Evolutionary conservation across 2,797 vertebrate genomes (phyloP), one percentile per base, ranked within the genome.

Genomic region (Characodon lateralis): DNA sequence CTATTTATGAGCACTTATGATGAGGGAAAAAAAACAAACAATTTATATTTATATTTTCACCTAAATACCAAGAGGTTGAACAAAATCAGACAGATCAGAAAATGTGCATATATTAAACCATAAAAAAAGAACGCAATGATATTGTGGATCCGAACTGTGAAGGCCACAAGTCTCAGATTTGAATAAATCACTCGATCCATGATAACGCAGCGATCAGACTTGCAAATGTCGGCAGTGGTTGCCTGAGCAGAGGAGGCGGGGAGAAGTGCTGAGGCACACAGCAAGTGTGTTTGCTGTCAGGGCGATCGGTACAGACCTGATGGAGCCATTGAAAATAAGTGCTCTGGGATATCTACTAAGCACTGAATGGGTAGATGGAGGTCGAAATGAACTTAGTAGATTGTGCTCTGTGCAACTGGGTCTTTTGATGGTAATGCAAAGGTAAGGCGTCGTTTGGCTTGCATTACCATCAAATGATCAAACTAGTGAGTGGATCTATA

Each of bases 191-290:
- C 65, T 81, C n/a, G 71, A 66, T 59, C 55, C 8, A 22, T 28
- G 78, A 79, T 24, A 81, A 77, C 74, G 48, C 82, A 78, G 72
- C 87, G 74, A 83, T 88, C 78, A 80, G 84, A 89, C 89, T 89
- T 91, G 89, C 92, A 93, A 91, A 93, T 90, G 80, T 91, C 84
- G 85, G 89, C 88, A 89, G 74, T 18, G 84, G 78, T 56, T 84
- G 75, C 24, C 35, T 81, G 72, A 43, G 73, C 74, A 73, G 78
- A 77, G 53, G 81, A 65, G 55, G 72, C 71, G 22, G 69, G 71
- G 78, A 82, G 71, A 83, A 73, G 48, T 88, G 87, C 91, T 91
- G 89, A 91, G 66, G 82, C 85, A 41, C 84, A 85, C 78, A 71
- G 68, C 71, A 83, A 77, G 84, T 73, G 80, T 77, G 81, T 77